Conservation (phyloP, 2,113 vertebrate species). For the Cyprinodon tularosa region DNA sequence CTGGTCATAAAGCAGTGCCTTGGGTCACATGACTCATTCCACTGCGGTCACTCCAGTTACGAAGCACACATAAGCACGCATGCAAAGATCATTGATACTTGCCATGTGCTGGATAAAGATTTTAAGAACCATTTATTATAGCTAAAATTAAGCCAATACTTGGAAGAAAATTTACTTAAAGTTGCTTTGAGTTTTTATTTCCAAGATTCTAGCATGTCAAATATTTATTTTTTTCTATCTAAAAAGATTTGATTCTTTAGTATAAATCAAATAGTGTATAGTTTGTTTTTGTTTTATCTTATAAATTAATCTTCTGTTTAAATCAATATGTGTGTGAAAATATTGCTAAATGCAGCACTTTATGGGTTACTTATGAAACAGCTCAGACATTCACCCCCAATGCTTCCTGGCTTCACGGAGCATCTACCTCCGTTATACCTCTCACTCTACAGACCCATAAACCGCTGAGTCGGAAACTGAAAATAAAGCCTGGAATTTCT, state of each 20-base stretch:
- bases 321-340: conserved; percentile 14
- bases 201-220: too few relatives aligned
- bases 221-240: background rate
- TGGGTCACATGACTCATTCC: too few relatives aligned
- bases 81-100: too few relatives aligned
- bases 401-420: background rate
- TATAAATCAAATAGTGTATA: background rate
- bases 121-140: too few relatives aligned
- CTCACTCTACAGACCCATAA: conserved; percentile 7
- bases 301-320: background rate
- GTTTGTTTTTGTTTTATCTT: background rate
- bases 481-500: conserved; percentile 21
- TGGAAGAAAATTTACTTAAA: too few relatives aligned
- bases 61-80: too few relatives aligned
- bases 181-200: too few relatives aligned
- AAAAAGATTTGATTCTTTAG: background rate
- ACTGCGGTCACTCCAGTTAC: too few relatives aligned
- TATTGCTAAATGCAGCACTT: conserved; percentile 5
- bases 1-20: too few relatives aligned
- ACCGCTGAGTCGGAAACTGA: conserved; percentile 18
- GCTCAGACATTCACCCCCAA: background rate
- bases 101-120: too few relatives aligned
- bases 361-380: conserved; percentile 2
- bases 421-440: background rate
- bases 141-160: too few relatives aligned